Base-by-base conservation (phyloP, 2,888 invertebrate species). In the Ennomos quercinarius region DNA sequence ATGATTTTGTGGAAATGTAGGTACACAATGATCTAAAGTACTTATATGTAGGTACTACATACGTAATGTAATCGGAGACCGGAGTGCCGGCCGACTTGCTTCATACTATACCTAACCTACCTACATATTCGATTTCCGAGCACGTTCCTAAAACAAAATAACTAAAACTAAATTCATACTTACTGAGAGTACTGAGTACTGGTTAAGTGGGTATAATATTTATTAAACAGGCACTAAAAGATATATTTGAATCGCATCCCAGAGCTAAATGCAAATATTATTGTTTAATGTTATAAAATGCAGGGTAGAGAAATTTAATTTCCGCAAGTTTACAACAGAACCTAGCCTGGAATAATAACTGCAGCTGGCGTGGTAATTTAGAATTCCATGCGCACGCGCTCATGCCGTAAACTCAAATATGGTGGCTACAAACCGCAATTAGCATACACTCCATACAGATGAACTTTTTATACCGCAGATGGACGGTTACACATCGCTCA, bases 371-470 rank as follows among this genome's bases (percentile, higher is more conserved):
- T 49, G 55, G 54, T 53, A 69, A 64, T 83, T 88, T 80, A 78
- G 71, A 75, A 90, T 90, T 84, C 89, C 65, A 66, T 63, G 76
- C 81, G 78, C 87, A 78, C 77, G 75, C 83, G 75, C 78, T 66
- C 74, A 71, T 64, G 76, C 81, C 82, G 81, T 86, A 84, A 86
- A 87, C 84, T 82, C 81, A 82, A 87, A 87, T 86, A 86, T 77
- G 85, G 86, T 70, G 49, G 74, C 81, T 78, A 83, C 87, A 84
- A 83, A 89, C 87, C 88, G 85, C 88, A 87, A 90, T 89, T 87
- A 90, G 82, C 83, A 85, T 87, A 75, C 66, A 71, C 80, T 76
- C 64, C 70, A 72, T 63, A 73, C 66, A 68, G 62, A 71, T 66
- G 63, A 73, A 74, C 73, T 81, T 81, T 82, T 81, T 81, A 72